Conservation (phyloP, 2,113 vertebrate species). For the Psilopsiagon aurifrons region DNA sequence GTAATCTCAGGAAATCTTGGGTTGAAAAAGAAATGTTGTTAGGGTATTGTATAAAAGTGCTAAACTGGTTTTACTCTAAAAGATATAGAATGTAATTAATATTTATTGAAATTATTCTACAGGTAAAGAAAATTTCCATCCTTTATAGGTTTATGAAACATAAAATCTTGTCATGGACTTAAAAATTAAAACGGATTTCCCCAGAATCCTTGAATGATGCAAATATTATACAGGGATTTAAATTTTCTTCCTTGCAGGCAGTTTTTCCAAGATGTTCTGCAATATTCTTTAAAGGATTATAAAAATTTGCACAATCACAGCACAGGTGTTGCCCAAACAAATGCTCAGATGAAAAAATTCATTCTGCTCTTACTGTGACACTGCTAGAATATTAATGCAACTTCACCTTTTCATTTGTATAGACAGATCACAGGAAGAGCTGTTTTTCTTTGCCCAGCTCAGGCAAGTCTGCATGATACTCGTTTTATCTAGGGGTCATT, state of each 20-base stretch:
- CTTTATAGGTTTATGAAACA: neutral
- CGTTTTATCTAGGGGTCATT: neutral
- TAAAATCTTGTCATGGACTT: neutral
- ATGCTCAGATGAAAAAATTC: neutral
- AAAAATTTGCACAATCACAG: neutral
- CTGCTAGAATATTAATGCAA: neutral
- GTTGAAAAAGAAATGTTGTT: neutral
- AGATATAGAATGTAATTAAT: neutral
- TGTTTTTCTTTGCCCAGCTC: neutral
- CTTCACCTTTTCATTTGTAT: neutral
- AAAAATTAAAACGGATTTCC: neutral
- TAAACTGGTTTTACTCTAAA: neutral
- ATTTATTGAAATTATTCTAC: neutral
- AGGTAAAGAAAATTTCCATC: neutral
- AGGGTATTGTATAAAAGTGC: neutral
- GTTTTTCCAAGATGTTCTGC: neutral
- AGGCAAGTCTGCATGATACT: neutral
- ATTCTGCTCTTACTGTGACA: neutral
- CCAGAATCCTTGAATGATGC: neutral
- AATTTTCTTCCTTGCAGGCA: neutral
- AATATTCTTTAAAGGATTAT: slow-evolving; percentile 5
- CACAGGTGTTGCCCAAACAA: neutral
- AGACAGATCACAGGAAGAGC: neutral
- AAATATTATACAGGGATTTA: neutral
- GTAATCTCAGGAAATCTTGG: neutral